These are phyloP conservation scores for Potamarius usumacintae DNA, from an alignment of 2,113 vertebrate species.

Conservation along the genomic window DNA sequence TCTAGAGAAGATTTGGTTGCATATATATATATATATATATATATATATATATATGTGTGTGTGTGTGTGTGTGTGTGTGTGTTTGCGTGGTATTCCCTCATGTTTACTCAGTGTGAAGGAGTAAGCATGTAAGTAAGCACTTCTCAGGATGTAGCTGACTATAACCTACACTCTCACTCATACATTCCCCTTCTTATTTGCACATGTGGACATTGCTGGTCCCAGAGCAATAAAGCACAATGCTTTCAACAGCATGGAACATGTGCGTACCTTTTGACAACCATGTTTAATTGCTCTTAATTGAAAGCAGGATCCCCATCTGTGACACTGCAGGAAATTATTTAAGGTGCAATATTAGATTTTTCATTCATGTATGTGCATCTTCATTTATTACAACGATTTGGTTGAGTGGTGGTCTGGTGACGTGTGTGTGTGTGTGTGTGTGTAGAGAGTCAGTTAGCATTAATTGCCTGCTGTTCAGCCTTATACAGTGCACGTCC, in stretches of 20 bases:
- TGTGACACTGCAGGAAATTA: background rate
- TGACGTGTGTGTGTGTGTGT: background rate
- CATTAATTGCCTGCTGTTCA: conserved; percentile 29
- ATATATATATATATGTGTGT: too few relatives aligned
- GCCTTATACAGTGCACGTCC: background rate
- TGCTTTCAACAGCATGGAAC: background rate
- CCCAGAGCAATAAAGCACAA: background rate
- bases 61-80: background rate
- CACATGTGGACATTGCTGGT: background rate
- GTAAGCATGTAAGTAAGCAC: background rate
- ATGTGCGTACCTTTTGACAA: background rate
- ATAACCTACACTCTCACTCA: background rate
- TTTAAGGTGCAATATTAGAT: background rate
- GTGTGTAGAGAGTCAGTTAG: background rate
- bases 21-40: too few relatives aligned
- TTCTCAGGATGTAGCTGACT: conserved; percentile 10
- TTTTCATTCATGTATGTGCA: background rate
- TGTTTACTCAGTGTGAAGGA: background rate
- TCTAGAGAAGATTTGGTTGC: background rate
- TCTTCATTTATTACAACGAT: conserved; percentile 15
- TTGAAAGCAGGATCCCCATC: conserved; percentile 5
- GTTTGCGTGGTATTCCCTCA: background rate
- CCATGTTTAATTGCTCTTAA: background rate
- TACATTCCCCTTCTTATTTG: background rate
- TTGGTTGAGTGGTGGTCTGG: background rate